Evolutionary conservation across 2,113 vertebrate genomes (phyloP).

Genomic region (Scartelaos histophorus): DNA sequence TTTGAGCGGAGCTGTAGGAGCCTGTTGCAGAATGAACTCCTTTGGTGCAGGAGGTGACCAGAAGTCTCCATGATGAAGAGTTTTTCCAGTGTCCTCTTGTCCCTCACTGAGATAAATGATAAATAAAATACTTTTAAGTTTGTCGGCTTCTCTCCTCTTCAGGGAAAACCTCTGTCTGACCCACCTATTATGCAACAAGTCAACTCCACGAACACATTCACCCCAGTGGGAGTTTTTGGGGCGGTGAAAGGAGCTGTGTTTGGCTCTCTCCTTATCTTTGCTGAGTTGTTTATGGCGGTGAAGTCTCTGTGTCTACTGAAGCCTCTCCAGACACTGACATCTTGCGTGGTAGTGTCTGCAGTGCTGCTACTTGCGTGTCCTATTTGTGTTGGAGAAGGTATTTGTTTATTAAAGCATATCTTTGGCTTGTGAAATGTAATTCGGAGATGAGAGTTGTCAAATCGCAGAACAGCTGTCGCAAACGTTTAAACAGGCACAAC

Average conservation of each 20-base stretch:
- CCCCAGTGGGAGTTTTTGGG: constrained; percentile 1
- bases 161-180: not conserved
- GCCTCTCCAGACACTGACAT: constrained; percentile 28
- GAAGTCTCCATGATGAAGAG: too few species aligned
- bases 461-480: constrained; percentile 62
- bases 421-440: constrained; percentile 16
- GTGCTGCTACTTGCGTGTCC: constrained; percentile 23
- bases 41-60: too few species aligned
- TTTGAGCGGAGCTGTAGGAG: too few species aligned
- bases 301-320: constrained; percentile 42
- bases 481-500: constrained; percentile 43
- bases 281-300: constrained; percentile 49
- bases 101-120: too few species aligned
- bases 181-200: constrained; percentile 25
- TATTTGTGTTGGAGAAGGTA: not conserved
- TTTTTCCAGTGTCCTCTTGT: too few species aligned
- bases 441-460: constrained; percentile 12
- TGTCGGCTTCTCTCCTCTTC: too few species aligned
- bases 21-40: too few species aligned
- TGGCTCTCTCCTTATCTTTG: constrained; percentile 33
- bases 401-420: constrained; percentile 34
- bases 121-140: too few species aligned
- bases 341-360: constrained; percentile 1
- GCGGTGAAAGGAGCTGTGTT: constrained; percentile 35
- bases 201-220: constrained; percentile 21